phyloP scores from a whole-genome alignment of 2,888 invertebrate genomes.

The Escarpia spicata region DNA sequence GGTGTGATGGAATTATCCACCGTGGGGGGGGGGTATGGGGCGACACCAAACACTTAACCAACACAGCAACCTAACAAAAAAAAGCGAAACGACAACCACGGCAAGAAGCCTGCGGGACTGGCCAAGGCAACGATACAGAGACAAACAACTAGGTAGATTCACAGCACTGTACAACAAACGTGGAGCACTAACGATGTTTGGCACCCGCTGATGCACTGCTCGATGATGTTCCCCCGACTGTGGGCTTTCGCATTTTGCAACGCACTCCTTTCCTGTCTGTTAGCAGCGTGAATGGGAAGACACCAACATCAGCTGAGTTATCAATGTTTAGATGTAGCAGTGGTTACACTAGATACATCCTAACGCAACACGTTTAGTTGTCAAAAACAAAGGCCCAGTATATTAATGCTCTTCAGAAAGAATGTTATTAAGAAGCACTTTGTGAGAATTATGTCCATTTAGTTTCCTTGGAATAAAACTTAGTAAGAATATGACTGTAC shows the following conservation, averaged over 20 bases:
- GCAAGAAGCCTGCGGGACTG: background rate
- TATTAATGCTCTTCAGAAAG: background rate
- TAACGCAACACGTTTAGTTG: background rate
- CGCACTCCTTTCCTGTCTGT: constrained; percentile 11
- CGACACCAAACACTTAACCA: background rate
- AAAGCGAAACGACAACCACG: background rate
- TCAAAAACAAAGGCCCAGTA: background rate
- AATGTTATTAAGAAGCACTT: background rate
- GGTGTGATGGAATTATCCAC: background rate
- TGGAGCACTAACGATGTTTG: background rate
- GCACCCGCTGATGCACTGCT: background rate
- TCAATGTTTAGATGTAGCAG: background rate
- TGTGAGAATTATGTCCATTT: background rate
- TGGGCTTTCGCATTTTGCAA: background rate
- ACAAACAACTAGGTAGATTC: background rate
- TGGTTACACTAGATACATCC: background rate
- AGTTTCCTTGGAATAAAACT: background rate
- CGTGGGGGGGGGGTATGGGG: background rate
- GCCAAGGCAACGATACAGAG: background rate
- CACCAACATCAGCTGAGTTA: background rate
- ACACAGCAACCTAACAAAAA: background rate
- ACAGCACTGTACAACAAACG: background rate
- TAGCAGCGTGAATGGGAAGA: background rate
- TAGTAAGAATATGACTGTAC: background rate
- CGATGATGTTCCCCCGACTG: background rate